Base-by-base conservation (phyloP, 2,888 invertebrate genomes). In the Nomada fucata region DNA sequence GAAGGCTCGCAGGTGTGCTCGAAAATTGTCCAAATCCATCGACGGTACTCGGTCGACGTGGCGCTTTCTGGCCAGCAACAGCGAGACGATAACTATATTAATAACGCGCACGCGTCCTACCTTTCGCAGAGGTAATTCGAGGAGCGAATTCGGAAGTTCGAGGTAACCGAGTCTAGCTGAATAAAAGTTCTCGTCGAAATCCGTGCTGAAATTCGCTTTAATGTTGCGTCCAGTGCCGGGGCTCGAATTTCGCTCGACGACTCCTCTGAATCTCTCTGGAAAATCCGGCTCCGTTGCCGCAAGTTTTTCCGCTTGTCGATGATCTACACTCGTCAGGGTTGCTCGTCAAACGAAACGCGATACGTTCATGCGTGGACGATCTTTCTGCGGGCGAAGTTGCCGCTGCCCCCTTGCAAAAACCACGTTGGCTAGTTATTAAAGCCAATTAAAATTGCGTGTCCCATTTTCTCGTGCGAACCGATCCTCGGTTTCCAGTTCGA, bases 71-170 rank as follows among this genome's bases (percentile, higher is more conserved):
- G 29, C 29, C 47, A 47, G 13, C 47, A 13, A 13, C 13, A 47
- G 47, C 13, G 11, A 13, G 47, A 47, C 13, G 13, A 13, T 2
- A 15, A 55, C 60, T 82, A 47, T 82, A 86, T 86, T 85, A 85
- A 85, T 85, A 83, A 76, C 78, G 79, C 77, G 70, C 72, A 82
- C 77, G 63, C 63, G 67, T 50, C 23, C 55, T 23, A 53, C 23
- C 52, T 55, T 76, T 68, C 44, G 15, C 18, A 13, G 61, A 64
- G 64, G 82, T 86, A 82, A 87, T 87, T 84, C 82, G 82, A 75
- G 69, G 70, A 83, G 75, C 79, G 69, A 74, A 76, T 87, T 80
- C 76, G 76, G 75, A 86, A 86, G 82, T 86, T 86, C 61, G 76
- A 76, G 83, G 65, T 47, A 57, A 29, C 53, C 60, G 71, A 61